Conservation (phyloP, 2,797 vertebrate genomes). For the Falco novaeseelandiae region DNA sequence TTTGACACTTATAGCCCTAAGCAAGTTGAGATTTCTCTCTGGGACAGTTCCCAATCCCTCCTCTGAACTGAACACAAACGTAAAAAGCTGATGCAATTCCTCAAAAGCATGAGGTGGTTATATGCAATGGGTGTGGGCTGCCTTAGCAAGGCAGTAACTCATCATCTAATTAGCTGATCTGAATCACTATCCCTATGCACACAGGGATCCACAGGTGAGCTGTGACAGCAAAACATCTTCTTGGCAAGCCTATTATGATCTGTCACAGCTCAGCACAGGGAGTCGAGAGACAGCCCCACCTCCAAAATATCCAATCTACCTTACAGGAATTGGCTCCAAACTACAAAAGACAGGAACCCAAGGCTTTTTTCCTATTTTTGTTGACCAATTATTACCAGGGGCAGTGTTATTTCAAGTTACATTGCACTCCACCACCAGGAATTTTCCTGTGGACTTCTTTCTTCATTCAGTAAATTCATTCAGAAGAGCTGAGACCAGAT, state of each 20-base stretch:
- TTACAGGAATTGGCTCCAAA: not conserved
- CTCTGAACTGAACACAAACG: not conserved
- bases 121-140: not conserved
- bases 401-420: not conserved
- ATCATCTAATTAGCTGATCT: not conserved
- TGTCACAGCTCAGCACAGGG: not conserved
- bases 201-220: not conserved
- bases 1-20: slow-evolving; percentile 25
- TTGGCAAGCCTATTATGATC: not conserved
- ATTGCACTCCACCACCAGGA: not conserved
- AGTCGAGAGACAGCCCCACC: not conserved
- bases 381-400: not conserved
- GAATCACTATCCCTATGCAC: not conserved
- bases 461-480: not conserved
- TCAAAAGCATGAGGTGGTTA: not conserved
- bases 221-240: not conserved
- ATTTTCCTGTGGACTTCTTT: not conserved
- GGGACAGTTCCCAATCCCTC: not conserved
- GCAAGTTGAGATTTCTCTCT: not conserved
- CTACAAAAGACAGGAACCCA: not conserved
- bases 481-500: not conserved
- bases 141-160: not conserved
- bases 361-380: not conserved
- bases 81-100: not conserved
- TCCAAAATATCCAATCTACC: not conserved